phyloP scores from a whole-genome alignment of 2,113 vertebrate species.

The Neodon shergylaensis region DNA sequence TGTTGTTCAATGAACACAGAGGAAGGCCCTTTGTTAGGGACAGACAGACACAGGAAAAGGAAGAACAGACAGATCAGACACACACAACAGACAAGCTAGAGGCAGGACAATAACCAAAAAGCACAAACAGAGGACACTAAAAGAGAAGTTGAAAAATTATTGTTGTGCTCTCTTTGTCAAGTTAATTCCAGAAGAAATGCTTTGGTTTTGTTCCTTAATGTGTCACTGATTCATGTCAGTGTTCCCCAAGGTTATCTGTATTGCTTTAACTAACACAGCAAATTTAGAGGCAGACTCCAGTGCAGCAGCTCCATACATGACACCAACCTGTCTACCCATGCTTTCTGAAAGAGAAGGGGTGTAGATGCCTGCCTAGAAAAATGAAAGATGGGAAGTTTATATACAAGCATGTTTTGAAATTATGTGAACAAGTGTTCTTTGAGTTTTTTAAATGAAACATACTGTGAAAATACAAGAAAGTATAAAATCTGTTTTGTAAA shows the following conservation, averaged over 20 bases:
- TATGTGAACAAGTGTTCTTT: not conserved
- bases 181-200: not conserved
- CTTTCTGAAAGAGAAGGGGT: not conserved
- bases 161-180: not conserved
- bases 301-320: not conserved
- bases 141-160: not conserved
- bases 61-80: not conserved
- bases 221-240: not conserved
- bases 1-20: not conserved
- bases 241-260: too few species aligned
- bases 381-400: not conserved
- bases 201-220: not conserved
- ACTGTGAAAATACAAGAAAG: not conserved
- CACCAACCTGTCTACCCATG: fast-evolving
- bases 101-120: not conserved
- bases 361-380: not conserved
- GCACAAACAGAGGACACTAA: too few species aligned
- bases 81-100: not conserved
- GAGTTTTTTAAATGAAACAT: not conserved
- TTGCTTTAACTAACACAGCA: not conserved
- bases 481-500: not conserved
- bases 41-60: not conserved
- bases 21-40: not conserved
- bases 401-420: not conserved
- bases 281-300: too few species aligned